These are phyloP conservation scores for Pemphigus obesinymphae DNA, from an alignment of 1,140 invertebrate genomes.

Conservation along the genomic window DNA sequence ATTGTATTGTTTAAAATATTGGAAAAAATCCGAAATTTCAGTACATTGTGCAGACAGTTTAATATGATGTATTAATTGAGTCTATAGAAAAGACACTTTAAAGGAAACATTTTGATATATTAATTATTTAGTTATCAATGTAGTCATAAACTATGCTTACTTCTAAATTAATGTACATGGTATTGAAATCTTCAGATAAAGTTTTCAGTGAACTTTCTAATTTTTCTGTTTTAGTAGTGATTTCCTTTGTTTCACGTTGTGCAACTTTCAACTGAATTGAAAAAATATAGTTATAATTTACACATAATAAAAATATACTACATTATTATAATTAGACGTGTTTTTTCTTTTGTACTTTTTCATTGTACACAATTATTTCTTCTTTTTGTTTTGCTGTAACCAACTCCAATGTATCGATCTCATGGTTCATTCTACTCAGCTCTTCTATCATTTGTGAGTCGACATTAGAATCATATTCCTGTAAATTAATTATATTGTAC, in stretches of 20 bases:
- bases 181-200: background rate
- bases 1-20: background rate
- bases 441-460: background rate
- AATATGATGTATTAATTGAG: too few species aligned
- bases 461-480: background rate
- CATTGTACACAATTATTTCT: background rate
- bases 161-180: background rate
- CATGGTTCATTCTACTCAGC: background rate
- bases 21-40: too few species aligned
- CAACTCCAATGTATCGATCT: background rate
- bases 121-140: too few species aligned
- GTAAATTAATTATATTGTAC: background rate
- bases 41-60: too few species aligned
- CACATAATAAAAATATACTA: background rate
- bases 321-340: background rate
- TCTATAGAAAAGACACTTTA: too few species aligned
- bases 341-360: background rate
- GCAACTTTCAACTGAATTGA: background rate
- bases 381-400: background rate
- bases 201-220: background rate
- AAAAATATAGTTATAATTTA: background rate
- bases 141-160: background rate
- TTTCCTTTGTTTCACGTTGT: background rate
- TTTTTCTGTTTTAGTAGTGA: background rate
- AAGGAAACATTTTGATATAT: too few species aligned